These are phyloP conservation scores for Martes martes DNA, from an alignment of 2,113 vertebrate species.

Conservation along the genomic window DNA sequence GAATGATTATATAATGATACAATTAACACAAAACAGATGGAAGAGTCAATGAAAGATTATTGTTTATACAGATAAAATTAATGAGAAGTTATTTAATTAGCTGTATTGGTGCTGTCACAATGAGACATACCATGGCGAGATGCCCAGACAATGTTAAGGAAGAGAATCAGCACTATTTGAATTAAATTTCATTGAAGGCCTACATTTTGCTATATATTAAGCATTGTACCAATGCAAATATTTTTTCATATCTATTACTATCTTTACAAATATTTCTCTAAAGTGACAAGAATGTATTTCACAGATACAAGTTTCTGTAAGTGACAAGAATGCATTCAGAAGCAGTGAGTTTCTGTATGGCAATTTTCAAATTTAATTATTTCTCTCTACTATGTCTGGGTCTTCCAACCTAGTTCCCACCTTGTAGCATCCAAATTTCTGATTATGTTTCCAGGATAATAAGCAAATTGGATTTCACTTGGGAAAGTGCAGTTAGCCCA, in stretches of 20 bases:
- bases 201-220: neutral
- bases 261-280: neutral
- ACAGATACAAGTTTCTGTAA: neutral
- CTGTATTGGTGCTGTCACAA: neutral
- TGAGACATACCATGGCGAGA: neutral
- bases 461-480: neutral
- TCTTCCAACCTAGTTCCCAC: neutral
- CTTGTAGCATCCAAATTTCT: neutral
- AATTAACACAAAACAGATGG: neutral
- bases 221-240: neutral
- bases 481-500: neutral
- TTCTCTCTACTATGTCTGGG: neutral
- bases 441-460: neutral
- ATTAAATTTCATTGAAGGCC: neutral
- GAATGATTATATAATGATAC: neutral
- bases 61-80: neutral
- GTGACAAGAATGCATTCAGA: neutral
- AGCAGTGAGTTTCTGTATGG: neutral
- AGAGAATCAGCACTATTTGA: neutral
- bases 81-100: constrained; percentile 22
- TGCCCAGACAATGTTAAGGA: neutral
- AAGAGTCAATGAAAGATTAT: neutral
- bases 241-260: neutral
- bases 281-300: neutral
- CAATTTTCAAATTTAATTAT: neutral